Base-by-base conservation (phyloP, 2,113 vertebrate genomes). In the Ochotona curzoniae region DNA sequence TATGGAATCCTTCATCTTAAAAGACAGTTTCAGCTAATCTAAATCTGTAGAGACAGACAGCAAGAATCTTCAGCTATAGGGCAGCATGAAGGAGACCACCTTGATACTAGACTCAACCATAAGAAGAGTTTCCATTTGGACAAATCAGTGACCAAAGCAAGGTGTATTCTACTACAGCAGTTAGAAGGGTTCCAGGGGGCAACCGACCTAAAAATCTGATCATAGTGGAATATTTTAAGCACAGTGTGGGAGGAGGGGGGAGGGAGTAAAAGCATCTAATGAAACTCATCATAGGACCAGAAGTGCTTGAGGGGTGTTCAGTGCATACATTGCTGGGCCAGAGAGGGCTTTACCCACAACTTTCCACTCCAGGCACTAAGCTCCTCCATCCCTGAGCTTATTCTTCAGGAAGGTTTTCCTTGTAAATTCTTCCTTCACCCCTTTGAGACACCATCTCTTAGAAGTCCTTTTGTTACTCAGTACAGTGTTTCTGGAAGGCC, bases 21-120 rank as follows among this genome's bases (percentile, higher is more conserved):
- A 91, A 89, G 38, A 83, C 30, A 69, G 2, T 14, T 3, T 32
- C 35, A 90, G n/a, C 51, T 23, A 80, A 86, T 74, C 49, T 49
- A 81, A 83, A 83, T 84, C 11, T 79, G 23, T 47, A 71, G 90
- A 89, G 60, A 30, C 28, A 89, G 86, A 63, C 7, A 57, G 83
- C 38, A 38, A 2, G 17, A 8, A n/a, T 10, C 49, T 47, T 8
- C 0, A 20, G n/a, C 54, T 30, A 44, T 51, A 76, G 73, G 83
- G 14, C 1, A 66, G 78, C 38, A 44, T 44, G 38, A 44, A 44
- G 38, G 38, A 44, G 38, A 44, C 38, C 38, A 44, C 6, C 38
- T 44, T 44, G 38, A 44, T 44, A 44, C 38, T 44, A 44, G 38
- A 4, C 38, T 44, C 38, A 44, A 6, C 38, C 38, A 44, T 44